phyloP scores from a whole-genome alignment of 2,888 invertebrate genomes.

The Acleris sparsana region DNA sequence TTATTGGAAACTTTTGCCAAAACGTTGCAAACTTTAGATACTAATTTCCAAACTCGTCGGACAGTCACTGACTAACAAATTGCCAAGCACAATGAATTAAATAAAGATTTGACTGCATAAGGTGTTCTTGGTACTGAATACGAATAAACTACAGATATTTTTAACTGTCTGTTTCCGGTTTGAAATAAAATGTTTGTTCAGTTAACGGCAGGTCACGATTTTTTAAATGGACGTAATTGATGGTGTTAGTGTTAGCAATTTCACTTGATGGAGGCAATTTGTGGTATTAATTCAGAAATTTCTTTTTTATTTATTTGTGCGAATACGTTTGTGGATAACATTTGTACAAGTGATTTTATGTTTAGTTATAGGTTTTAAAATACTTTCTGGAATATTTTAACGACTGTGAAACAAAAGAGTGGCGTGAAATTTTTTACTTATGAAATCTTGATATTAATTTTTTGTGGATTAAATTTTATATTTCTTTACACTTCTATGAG shows the following conservation, averaged over 20 bases:
- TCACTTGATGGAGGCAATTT: conserved; percentile 14
- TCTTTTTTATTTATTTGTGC: background rate
- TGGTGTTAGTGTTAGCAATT: conserved; percentile 6
- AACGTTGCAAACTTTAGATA: conserved; percentile 8
- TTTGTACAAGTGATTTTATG: too few species aligned
- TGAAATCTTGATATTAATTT: too few species aligned
- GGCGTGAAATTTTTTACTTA: too few species aligned
- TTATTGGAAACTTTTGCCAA: conserved; percentile 16
- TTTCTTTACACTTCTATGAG: too few species aligned
- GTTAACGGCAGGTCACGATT: conserved; percentile 17
- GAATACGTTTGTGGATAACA: background rate
- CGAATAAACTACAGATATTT: conserved; percentile 6
- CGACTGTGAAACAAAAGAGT: too few species aligned
- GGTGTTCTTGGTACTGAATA: too few species aligned
- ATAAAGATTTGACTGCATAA: too few species aligned
- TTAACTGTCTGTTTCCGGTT: conserved; percentile 15
- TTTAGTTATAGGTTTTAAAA: too few species aligned
- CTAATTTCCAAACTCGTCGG: background rate
- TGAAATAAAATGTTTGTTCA: conserved; percentile 15
- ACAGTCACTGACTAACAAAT: background rate
- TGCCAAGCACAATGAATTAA: too few species aligned
- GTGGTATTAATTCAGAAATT: background rate
- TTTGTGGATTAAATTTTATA: too few species aligned
- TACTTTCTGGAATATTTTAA: too few species aligned
- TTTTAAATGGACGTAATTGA: conserved; percentile 11